Evolutionary conservation across 2,797 vertebrate species (phyloP).

Genomic region (Stomatorhinus walkeri): DNA sequence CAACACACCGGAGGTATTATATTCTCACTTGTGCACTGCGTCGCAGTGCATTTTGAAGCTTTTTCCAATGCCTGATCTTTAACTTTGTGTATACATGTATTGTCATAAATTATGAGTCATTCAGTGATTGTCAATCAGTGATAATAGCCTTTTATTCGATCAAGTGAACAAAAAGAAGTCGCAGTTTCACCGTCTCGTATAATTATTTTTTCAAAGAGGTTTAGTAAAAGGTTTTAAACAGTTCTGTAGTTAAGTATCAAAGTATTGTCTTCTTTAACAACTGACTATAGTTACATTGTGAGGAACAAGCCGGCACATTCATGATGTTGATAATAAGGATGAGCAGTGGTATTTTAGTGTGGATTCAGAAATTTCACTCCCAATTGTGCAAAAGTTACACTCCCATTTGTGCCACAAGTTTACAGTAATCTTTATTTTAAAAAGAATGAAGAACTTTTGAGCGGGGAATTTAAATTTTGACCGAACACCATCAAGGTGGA

Average conservation of each 20-base stretch:
- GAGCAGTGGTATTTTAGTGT: background rate
- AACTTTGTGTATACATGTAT: background rate
- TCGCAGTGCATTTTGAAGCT: background rate
- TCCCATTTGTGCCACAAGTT: background rate
- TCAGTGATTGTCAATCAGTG: background rate
- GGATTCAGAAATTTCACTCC: background rate
- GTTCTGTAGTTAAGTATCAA: background rate
- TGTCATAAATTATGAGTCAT: background rate
- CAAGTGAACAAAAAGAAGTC: background rate
- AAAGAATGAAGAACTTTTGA: background rate
- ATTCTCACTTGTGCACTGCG: background rate
- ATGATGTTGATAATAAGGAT: background rate
- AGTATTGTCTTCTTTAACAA: background rate
- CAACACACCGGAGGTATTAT: background rate
- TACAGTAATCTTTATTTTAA: background rate
- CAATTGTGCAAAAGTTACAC: background rate
- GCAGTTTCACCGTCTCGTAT: background rate
- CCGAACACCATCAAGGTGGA: background rate
- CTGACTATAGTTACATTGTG: background rate
- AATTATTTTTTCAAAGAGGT: background rate
- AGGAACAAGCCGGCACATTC: background rate
- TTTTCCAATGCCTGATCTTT: background rate
- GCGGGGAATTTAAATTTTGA: background rate
- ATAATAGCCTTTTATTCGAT: background rate
- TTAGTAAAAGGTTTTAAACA: background rate